phyloP scores from a whole-genome alignment of 2,888 invertebrate species.

The Drosophila aldrichi region DNA sequence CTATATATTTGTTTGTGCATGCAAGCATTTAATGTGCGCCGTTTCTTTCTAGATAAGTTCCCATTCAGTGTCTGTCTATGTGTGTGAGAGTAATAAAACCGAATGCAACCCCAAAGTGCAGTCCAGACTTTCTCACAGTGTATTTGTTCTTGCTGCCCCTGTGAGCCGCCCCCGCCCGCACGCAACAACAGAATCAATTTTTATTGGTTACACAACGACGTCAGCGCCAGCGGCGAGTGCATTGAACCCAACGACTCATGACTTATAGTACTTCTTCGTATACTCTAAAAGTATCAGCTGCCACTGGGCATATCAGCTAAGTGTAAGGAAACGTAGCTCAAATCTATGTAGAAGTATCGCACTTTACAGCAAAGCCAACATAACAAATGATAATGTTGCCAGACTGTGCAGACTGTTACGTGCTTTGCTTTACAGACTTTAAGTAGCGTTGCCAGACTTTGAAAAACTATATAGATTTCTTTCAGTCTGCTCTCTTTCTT shows the following conservation, averaged over 20 bases:
- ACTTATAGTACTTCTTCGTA: constrained; percentile 69
- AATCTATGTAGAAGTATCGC: not conserved
- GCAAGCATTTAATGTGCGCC: not conserved
- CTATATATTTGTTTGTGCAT: not conserved
- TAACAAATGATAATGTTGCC: not conserved
- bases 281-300: constrained; percentile 4
- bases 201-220: constrained; percentile 76
- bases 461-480: not conserved
- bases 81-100: constrained; percentile 27
- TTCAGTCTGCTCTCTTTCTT: too few species aligned
- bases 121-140: constrained; percentile 43
- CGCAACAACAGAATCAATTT: constrained; percentile 73
- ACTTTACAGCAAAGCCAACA: constrained; percentile 7
- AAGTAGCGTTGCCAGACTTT: not conserved
- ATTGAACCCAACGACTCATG: constrained; percentile 66
- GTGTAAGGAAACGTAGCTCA: not conserved
- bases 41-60: constrained; percentile 37
- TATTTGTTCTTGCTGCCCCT: constrained; percentile 6
- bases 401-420: not conserved
- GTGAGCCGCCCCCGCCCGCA: constrained; percentile 38
- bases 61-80: constrained; percentile 22
- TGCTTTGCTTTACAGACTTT: not conserved
- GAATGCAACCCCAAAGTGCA: constrained; percentile 51
- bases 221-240: constrained; percentile 59
- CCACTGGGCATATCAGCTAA: constrained; percentile 10